Evolutionary conservation across 2,797 vertebrate species (phyloP), one percentile per base, ranked within the genome.

Genomic region (Acanthurus lineatus): DNA sequence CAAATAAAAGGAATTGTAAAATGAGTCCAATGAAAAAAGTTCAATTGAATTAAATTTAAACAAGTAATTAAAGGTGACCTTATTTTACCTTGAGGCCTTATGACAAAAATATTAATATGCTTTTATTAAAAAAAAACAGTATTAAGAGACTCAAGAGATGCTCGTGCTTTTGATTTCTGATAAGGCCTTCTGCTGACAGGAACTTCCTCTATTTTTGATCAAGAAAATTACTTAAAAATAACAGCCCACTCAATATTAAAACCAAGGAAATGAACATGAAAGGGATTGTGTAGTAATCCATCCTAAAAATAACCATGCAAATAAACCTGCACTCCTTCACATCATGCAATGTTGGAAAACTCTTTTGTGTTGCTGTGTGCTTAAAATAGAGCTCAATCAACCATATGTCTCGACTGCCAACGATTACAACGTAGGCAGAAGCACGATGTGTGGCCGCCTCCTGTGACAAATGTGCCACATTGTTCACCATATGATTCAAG

Each of bases 121-220:
- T 35, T 6, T 35, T 6, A 35, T 35, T 35, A 35, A 35, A 35
- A 35, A 32, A 35, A 35, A 35, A 6, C 5, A 35, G 32, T 35
- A 35, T 35, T 7, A 35, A 42, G 22, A 16, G 15, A 8, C 38
- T 84, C 25, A 44, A 82, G 68, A 70, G 65, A 76, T 15, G 25
- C 17, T 44, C 0, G 2, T 40, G 15, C 14, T 16, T 57, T 42
- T 58, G 51, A 69, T 60, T 52, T 25, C 25, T 66, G 69, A 85
- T 83, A 64, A 57, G 49, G 22, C 11, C 61, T 48, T 68, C n/a
- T 20, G 81, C 42, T 80, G 35, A 63, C 48, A 82, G 65, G 16
- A 38, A 91, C 93, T 95, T 95, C 94, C 94, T 94, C 84, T 89
- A 63, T 66, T 25, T 20, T 14, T 60, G 72, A 83, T 83, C 76